These are phyloP conservation scores for Halichondria panicea DNA, from an alignment of 37 sponge, comb jelly and placozoan species.

Conservation along the genomic window DNA sequence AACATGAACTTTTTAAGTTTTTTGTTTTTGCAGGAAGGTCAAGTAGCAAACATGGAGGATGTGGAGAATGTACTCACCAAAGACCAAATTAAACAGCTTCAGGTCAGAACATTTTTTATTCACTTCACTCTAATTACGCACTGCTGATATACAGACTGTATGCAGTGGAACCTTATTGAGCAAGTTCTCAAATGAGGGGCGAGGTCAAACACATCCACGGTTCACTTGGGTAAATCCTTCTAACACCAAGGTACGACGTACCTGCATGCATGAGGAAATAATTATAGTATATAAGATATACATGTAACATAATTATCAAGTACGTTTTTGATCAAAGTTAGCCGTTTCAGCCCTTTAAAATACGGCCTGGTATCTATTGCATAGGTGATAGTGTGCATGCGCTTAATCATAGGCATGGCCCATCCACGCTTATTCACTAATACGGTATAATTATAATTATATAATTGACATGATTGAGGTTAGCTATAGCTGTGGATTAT, in stretches of 20 bases:
- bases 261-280: not conserved
- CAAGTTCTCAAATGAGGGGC: constrained; percentile 83
- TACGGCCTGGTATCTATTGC: too few relatives aligned
- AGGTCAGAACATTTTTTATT: not conserved
- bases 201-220: constrained; percentile 72
- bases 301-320: not conserved
- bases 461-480: too few relatives aligned
- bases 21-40: constrained; percentile 25
- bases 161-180: constrained; percentile 66
- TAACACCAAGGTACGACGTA: constrained; percentile 17
- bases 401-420: too few relatives aligned
- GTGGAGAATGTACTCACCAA: constrained; percentile 6
- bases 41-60: constrained; percentile 6
- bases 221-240: constrained; percentile 68
- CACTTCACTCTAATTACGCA: not conserved
- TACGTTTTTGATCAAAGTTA: not conserved
- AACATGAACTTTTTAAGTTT: not conserved
- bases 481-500: too few relatives aligned
- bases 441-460: too few relatives aligned
- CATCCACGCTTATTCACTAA: too few relatives aligned
- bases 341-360: too few relatives aligned
- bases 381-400: too few relatives aligned
- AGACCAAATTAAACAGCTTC: constrained; percentile 30
- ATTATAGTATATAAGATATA: not conserved
- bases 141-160: constrained; percentile 24